Base-by-base conservation (phyloP, 1,140 invertebrate species). In the Hirudo medicinalis region DNA sequence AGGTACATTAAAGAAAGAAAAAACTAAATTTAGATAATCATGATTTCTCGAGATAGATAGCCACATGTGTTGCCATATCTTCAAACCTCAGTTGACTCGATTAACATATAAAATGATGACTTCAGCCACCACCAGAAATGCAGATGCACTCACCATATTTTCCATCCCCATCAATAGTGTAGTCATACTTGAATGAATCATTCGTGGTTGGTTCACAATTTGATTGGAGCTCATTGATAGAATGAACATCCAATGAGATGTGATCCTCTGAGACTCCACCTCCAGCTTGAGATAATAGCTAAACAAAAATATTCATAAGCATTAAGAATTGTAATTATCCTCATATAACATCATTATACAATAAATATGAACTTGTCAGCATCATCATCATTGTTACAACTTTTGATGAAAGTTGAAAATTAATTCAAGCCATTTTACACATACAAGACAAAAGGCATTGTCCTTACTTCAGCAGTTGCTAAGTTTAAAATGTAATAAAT, bases 141-240 rank as follows among this genome's bases (percentile, higher is more conserved):
- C n/a, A 40, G 40, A 40, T 49, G 43, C 20, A 70, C 67, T 29
- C 63, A 81, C 80, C 75, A 72, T 82, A 82, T 63, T 76, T 78
- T 57, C 80, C 79, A 13, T 76, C 55, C 4, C 75, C 74, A 72
- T 79, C 77, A 29, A 76, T 76, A 36, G 73, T 75, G 82, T 99
- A 99, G 75, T 88, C 86, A 82, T 98, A 99, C 84, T 99, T 99
- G 19, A 86, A 86, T 0, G 86, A 86, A 83, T 99, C 96, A 82
- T 98, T 87, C 0, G 96, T 98, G 0, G 88, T 82, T 22, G 89
- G 86, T 11, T 98, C 79, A 32, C 86, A 86, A 67, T 78, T 77
- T 75, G 85, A 85, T 54, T 89, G 86, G 36, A 99, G 83, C 77
- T 98, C 89, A 67, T 88, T 92, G 71, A 99, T 92, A 15, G 92